phyloP scores from a whole-genome alignment of 1,140 invertebrate species.

The Whitmania pigra region DNA sequence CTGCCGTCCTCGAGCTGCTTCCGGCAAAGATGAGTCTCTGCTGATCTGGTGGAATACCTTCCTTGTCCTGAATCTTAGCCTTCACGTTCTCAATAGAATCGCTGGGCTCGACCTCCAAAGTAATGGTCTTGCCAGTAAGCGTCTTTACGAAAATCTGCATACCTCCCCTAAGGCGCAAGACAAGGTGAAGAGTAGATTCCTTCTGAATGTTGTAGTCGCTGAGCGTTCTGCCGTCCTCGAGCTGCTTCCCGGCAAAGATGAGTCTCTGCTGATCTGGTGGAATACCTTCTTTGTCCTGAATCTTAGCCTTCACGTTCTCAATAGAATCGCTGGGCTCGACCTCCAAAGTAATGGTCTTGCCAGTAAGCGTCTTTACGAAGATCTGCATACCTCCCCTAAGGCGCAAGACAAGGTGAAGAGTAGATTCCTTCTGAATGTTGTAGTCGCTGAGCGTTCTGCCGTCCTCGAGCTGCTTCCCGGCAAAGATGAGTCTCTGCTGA shows the following conservation, averaged over 20 bases:
- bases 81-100: constrained; percentile 42
- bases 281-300: constrained; percentile 43
- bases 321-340: constrained; percentile 44
- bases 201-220: constrained; percentile 6
- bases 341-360: constrained; percentile 48
- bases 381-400: too few species aligned
- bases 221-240: constrained; percentile 59
- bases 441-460: constrained; percentile 44
- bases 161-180: too few species aligned
- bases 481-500: constrained; percentile 55
- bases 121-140: constrained; percentile 47
- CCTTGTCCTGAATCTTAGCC: constrained; percentile 44
- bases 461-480: constrained; percentile 56
- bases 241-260: constrained; percentile 56
- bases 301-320: constrained; percentile 43
- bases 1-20: constrained; percentile 60
- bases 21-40: constrained; percentile 56
- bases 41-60: constrained; percentile 45
- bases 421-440: constrained; percentile 8
- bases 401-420: too few species aligned
- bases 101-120: constrained; percentile 45
- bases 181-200: neutral
- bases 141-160: constrained; percentile 27
- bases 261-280: constrained; percentile 43
- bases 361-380: constrained; percentile 36